Percentiles rank a stretch among this genome's conserved stretches.
phyloP scores from a whole-genome alignment of 2,888 invertebrate genomes.

The Deroplatys truncata region DNA sequence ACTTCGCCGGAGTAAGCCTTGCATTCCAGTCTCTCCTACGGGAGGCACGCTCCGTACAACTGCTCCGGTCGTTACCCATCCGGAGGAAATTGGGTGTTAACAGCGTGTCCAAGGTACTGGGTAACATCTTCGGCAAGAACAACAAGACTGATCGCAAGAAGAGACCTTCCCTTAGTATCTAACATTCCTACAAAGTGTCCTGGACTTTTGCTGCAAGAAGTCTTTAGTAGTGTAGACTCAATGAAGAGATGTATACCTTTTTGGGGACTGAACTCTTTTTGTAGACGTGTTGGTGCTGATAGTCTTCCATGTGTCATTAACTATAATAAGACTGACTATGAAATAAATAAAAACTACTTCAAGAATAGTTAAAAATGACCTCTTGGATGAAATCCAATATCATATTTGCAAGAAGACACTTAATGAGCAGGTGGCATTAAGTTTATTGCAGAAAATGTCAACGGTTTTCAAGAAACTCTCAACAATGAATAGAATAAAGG shows the following conservation, averaged over 20 bases:
- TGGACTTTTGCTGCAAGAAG: neutral
- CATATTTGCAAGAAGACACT: too few relatives aligned
- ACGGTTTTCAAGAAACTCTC: too few relatives aligned
- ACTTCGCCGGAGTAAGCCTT: constrained; percentile 73
- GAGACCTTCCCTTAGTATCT: constrained; percentile 70
- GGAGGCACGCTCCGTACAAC: constrained; percentile 72
- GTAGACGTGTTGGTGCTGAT: neutral
- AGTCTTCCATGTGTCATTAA: neutral
- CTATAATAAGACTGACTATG: neutral
- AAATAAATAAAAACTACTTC: neutral
- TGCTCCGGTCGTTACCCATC: constrained; percentile 63
- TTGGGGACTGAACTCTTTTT: neutral
- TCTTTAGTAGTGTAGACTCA: neutral
- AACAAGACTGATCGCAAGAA: constrained; percentile 69
- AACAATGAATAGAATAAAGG: too few relatives aligned
- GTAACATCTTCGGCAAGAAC: constrained; percentile 76
- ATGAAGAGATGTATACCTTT: neutral
- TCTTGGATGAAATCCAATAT: too few relatives aligned
- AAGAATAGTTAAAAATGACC: too few relatives aligned
- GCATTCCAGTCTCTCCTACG: constrained; percentile 72
- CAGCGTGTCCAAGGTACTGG: constrained; percentile 72
- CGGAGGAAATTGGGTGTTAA: constrained; percentile 68
- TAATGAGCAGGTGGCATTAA: too few relatives aligned
- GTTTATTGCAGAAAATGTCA: too few relatives aligned
- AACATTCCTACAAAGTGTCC: neutral